These are phyloP conservation scores for Dendrocopos noguchii DNA, from an alignment of 2,113 vertebrate species.

Conservation along the genomic window DNA sequence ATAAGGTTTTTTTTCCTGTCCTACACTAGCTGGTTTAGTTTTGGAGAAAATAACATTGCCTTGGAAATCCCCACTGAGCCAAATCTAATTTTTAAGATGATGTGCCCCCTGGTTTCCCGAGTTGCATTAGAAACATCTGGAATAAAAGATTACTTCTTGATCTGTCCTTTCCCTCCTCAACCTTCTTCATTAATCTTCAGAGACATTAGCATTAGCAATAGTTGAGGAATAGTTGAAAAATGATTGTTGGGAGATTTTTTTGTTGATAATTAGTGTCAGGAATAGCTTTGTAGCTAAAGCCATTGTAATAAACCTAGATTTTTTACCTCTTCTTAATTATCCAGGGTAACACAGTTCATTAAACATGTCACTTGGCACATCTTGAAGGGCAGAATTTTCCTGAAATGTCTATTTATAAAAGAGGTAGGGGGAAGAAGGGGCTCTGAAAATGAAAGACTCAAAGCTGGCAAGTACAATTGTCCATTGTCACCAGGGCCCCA, in stretches of 20 bases:
- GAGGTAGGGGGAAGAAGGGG: neutral
- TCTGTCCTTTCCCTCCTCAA: neutral
- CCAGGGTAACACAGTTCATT: neutral
- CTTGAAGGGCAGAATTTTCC: neutral
- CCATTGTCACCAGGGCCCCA: neutral
- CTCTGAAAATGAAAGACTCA: neutral
- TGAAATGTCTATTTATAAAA: neutral
- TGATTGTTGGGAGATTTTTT: neutral
- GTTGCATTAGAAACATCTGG: conserved; percentile 11
- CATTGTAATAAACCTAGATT: neutral
- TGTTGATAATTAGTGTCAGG: neutral
- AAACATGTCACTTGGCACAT: conserved; percentile 20
- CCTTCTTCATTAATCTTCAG: neutral
- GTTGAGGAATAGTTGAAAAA: neutral
- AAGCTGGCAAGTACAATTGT: neutral
- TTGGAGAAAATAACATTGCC: neutral
- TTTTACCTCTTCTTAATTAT: conserved; percentile 12
- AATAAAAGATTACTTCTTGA: conserved; percentile 2
- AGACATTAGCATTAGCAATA: neutral
- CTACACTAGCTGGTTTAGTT: neutral
- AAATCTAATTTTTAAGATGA: neutral
- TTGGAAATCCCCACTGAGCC: neutral
- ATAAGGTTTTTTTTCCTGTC: neutral
- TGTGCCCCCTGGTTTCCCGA: neutral
- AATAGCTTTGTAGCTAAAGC: neutral